Evolutionary conservation across 2,888 invertebrate genomes (phyloP).

Genomic region (Aspidiotus destructor): DNA sequence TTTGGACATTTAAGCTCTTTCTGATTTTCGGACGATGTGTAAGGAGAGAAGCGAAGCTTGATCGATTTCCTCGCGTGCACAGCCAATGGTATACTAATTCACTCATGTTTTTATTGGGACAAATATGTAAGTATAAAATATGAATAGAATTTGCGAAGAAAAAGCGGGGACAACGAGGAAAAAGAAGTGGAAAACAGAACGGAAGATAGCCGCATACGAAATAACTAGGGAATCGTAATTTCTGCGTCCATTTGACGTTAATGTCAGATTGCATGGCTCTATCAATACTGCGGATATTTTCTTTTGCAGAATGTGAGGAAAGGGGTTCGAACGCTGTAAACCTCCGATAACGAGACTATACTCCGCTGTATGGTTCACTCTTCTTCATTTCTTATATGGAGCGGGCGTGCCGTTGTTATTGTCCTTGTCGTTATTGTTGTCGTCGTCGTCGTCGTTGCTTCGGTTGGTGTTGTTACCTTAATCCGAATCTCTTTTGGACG

Average conservation of each 20-base stretch:
- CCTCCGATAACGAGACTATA: constrained; percentile 33
- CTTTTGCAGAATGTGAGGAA: constrained; percentile 5
- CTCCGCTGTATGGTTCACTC: constrained; percentile 27
- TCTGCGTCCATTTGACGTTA: constrained; percentile 33
- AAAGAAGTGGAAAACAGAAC: constrained; percentile 14
- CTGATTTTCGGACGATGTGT: no score
- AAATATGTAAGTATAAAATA: neutral
- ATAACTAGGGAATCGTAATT: constrained; percentile 33
- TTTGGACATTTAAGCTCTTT: no score
- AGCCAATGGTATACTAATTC: no score
- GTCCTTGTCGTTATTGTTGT: constrained; percentile 6
- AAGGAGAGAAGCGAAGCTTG: no score
- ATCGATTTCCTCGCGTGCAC: no score
- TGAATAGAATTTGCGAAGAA: neutral
- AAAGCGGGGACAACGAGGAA: neutral
- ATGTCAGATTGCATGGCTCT: constrained; percentile 34
- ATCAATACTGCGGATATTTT: constrained; percentile 31
- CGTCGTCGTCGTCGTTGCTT: constrained; percentile 5
- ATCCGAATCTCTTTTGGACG: constrained; percentile 29
- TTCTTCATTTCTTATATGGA: constrained; percentile 31
- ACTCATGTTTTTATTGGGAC: no score
- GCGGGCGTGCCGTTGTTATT: constrained; percentile 3
- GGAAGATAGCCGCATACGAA: constrained; percentile 30
- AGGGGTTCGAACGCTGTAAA: constrained; percentile 26
- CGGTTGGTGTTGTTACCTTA: constrained; percentile 24